phyloP scores from a whole-genome alignment of 2,888 invertebrate species.

The Ligdia adustata region DNA sequence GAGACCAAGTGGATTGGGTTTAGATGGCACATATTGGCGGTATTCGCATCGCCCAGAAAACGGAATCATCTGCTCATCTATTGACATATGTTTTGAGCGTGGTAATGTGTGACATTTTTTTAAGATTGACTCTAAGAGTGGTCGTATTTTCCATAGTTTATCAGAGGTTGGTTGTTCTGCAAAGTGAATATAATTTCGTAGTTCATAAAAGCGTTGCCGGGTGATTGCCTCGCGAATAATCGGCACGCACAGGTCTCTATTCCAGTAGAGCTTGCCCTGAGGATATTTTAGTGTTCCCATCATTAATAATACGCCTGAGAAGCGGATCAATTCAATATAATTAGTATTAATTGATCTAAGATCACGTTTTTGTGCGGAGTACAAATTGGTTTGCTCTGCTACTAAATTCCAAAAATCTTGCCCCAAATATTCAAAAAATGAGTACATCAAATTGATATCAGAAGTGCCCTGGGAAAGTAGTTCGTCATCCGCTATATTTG shows the following conservation, averaged over 20 bases:
- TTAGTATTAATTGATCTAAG: constrained; percentile 23
- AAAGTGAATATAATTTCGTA: constrained; percentile 21
- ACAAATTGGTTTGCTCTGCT: constrained; percentile 30
- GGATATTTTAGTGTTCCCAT: constrained; percentile 21
- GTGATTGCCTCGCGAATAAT: constrained; percentile 16
- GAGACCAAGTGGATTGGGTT: constrained; percentile 41
- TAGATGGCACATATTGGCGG: constrained; percentile 31
- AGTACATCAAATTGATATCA: constrained; percentile 19
- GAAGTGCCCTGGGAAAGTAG: constrained; percentile 25
- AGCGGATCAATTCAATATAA: constrained; percentile 17
- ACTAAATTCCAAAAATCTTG: constrained; percentile 29
- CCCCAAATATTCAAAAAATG: constrained; percentile 28
- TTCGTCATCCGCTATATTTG: constrained; percentile 26
- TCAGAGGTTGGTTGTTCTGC: constrained; percentile 7
- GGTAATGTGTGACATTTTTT: constrained; percentile 27
- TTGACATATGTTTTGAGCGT: constrained; percentile 37
- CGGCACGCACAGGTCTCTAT: constrained; percentile 15
- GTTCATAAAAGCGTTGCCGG: constrained; percentile 16
- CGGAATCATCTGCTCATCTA: constrained; percentile 21
- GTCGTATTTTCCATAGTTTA: constrained; percentile 18
- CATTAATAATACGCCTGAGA: constrained; percentile 18
- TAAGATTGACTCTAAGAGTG: neutral
- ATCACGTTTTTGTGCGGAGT: constrained; percentile 28
- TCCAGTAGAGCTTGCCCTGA: constrained; percentile 20
- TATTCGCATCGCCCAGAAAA: constrained; percentile 38